phyloP scores from a whole-genome alignment of 2,113 vertebrate species.

The Hiodon alosoides region DNA sequence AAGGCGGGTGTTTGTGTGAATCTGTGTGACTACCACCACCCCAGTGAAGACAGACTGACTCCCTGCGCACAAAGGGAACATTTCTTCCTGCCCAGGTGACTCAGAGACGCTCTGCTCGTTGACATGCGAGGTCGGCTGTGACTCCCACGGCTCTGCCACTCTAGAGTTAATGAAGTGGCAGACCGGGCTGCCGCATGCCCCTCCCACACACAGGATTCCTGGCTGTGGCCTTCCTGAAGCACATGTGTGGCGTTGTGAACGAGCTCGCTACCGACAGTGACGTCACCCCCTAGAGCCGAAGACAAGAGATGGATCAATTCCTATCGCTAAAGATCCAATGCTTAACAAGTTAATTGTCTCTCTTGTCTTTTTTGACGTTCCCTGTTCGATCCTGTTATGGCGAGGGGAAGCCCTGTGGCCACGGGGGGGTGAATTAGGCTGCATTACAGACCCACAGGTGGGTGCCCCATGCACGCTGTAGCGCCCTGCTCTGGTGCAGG shows the following conservation, averaged over 20 bases:
- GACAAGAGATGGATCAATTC: background rate
- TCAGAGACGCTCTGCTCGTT: slow-evolving; percentile 68
- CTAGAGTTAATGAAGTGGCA: slow-evolving; percentile 68
- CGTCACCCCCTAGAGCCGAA: slow-evolving; percentile 27
- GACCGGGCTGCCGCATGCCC: slow-evolving; percentile 53
- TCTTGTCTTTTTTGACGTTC: no score
- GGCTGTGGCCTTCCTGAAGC: slow-evolving; percentile 12
- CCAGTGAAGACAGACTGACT: slow-evolving; percentile 58
- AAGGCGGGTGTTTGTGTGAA: no score
- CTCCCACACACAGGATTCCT: slow-evolving; percentile 21
- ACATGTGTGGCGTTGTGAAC: no score
- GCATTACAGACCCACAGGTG: no score
- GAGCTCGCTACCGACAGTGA: background rate
- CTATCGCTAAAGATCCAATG: no score
- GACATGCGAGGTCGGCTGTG: slow-evolving; percentile 74
- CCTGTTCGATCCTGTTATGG: no score
- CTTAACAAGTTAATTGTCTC: no score
- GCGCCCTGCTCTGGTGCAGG: background rate
- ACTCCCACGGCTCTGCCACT: slow-evolving; percentile 56
- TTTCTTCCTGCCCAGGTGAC: slow-evolving; percentile 42
- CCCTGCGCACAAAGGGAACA: slow-evolving; percentile 67
- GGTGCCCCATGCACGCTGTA: background rate
- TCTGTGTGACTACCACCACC: background rate
- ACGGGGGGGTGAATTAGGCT: no score
- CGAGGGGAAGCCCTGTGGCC: no score